Percentiles rank a stretch among this genome's conserved stretches.
Conservation (phyloP, 53 echinoderm and acorn worm genomes). For the Antedon mediterranea region DNA sequence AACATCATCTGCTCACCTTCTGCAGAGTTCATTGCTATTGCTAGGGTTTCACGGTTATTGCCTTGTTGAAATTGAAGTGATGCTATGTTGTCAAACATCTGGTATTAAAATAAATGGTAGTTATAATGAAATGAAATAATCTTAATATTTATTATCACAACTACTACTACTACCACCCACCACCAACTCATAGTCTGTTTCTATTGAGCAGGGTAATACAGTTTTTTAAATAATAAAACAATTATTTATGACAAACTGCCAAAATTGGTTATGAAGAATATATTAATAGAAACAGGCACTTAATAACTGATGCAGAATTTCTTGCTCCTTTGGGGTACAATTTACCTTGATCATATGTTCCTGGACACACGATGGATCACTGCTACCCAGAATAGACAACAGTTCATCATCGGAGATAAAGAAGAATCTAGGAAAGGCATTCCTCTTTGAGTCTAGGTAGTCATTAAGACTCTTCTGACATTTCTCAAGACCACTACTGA, state of each 20-base stretch:
- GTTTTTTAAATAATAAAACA: background rate
- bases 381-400: conserved; percentile 90
- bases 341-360: conserved; percentile 98
- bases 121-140: no score
- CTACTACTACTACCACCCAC: no score
- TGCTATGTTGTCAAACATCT: conserved; percentile 99
- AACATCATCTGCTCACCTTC: conserved; percentile 96
- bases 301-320: background rate
- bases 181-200: no score
- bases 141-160: no score
- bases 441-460: conserved; percentile 98
- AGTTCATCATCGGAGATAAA: conserved; percentile 99
- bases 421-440: conserved; percentile 98
- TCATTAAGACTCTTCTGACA: conserved; percentile 99
- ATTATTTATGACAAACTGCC: background rate
- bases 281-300: background rate
- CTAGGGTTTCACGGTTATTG: conserved; percentile 72
- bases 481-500: conserved; percentile 87
- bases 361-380: conserved; percentile 85
- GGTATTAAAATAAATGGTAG: background rate
- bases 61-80: conserved; percentile 86
- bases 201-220: no score
- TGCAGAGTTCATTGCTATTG: conserved; percentile 82
- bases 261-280: background rate
- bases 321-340: no score